phyloP scores from a whole-genome alignment of 1,140 invertebrate genomes.

The Phocides pigmalion region DNA sequence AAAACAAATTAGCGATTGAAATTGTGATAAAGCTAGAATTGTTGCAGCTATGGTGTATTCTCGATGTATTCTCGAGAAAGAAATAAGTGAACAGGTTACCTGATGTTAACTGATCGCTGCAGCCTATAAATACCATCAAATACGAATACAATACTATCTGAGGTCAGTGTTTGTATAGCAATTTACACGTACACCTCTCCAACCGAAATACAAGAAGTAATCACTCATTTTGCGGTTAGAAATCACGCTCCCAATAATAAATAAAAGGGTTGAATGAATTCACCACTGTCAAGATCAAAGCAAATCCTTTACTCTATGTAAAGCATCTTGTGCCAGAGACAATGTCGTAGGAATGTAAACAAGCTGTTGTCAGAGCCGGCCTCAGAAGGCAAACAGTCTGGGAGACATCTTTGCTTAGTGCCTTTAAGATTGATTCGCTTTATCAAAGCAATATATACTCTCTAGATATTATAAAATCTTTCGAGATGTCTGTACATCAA shows the following conservation, averaged over 20 bases:
- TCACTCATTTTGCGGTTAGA: background rate
- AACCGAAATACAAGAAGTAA: too few relatives aligned
- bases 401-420: slow-evolving; percentile 16
- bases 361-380: slow-evolving; percentile 9
- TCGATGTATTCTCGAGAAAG: too few relatives aligned
- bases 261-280: background rate
- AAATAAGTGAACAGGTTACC: too few relatives aligned
- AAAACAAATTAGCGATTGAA: too few relatives aligned
- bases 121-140: too few relatives aligned
- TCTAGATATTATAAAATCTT: background rate
- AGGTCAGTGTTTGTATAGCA: too few relatives aligned
- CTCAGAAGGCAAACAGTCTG: slow-evolving; percentile 16
- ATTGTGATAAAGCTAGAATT: too few relatives aligned
- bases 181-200: too few relatives aligned
- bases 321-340: slow-evolving; percentile 16
- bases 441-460: background rate
- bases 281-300: background rate
- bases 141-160: too few relatives aligned
- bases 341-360: slow-evolving; percentile 23
- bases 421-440: background rate
- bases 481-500: too few relatives aligned
- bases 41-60: too few relatives aligned
- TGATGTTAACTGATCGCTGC: too few relatives aligned
- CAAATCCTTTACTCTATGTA: slow-evolving; percentile 8
- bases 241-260: background rate